phyloP scores from a whole-genome alignment of 2,888 invertebrate genomes.

The Ommatoiulus sabulosus region DNA sequence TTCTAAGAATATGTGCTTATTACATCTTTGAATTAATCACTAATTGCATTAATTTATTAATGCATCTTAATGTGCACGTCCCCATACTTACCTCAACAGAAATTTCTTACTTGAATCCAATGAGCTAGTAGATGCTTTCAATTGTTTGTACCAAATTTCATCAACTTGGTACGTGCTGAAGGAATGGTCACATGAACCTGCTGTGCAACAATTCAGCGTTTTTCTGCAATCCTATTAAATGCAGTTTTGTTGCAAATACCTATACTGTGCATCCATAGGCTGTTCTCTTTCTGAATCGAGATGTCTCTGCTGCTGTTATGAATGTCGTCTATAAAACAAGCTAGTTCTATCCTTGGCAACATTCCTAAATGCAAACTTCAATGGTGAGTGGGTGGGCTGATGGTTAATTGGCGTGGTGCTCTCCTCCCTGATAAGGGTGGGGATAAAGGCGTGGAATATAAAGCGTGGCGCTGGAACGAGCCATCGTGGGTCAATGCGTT shows the following conservation, averaged over 20 bases:
- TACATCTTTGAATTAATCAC: too few relatives aligned
- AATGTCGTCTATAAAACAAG: not conserved
- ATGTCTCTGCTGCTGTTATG: not conserved
- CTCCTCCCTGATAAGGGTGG: not conserved
- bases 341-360: slow-evolving; percentile 28
- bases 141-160: not conserved
- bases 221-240: not conserved
- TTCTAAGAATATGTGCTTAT: too few relatives aligned
- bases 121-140: not conserved
- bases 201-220: not conserved
- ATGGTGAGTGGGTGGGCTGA: not conserved
- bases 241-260: not conserved
- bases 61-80: too few relatives aligned
- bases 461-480: not conserved
- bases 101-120: not conserved
- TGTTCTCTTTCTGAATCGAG: not conserved
- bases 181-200: not conserved
- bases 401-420: not conserved
- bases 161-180: not conserved
- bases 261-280: not conserved
- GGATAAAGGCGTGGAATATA: not conserved
- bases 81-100: not conserved
- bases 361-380: slow-evolving; percentile 27
- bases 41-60: too few relatives aligned
- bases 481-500: not conserved